Evolutionary conservation across 2,888 invertebrate species (phyloP).

Genomic region (Tridacna gigas): DNA sequence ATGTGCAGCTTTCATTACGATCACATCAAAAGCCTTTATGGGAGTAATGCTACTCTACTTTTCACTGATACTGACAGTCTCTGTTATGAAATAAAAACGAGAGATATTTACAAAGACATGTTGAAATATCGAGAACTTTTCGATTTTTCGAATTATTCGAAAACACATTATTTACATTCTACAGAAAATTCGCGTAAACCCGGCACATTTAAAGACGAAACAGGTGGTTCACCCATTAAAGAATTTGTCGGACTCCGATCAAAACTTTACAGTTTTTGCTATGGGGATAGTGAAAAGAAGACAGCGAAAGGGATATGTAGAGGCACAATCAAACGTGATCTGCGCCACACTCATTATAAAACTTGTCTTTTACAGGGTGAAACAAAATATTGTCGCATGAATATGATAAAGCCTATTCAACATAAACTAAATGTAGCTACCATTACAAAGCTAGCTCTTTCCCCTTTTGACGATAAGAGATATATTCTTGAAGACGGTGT

Average conservation of each 20-base stretch:
- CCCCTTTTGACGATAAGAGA: background rate
- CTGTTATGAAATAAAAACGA: constrained; percentile 11
- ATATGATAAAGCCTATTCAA: constrained; percentile 3
- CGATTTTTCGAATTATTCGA: constrained; percentile 8
- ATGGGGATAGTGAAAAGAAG: background rate
- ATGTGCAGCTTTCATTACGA: constrained; percentile 49
- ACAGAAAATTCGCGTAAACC: background rate
- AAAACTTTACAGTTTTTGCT: constrained; percentile 6
- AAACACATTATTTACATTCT: background rate
- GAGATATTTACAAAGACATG: constrained; percentile 9
- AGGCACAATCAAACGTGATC: constrained; percentile 4
- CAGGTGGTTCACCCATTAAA: constrained; percentile 2
- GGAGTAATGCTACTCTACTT: constrained; percentile 18
- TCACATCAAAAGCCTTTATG: constrained; percentile 29
- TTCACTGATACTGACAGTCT: constrained; percentile 39
- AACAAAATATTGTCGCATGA: background rate
- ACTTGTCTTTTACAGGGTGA: background rate
- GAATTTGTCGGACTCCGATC: constrained; percentile 12
- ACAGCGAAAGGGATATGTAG: constrained; percentile 2
- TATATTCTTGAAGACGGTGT: constrained; percentile 1
- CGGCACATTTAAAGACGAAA: constrained; percentile 12
- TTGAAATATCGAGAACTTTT: background rate
- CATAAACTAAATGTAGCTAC: background rate
- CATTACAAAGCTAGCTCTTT: background rate
- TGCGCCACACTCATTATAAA: constrained; percentile 7